phyloP scores from a whole-genome alignment of 92 coral and sea anemone species.

The Parazoanthus atlanticus region DNA sequence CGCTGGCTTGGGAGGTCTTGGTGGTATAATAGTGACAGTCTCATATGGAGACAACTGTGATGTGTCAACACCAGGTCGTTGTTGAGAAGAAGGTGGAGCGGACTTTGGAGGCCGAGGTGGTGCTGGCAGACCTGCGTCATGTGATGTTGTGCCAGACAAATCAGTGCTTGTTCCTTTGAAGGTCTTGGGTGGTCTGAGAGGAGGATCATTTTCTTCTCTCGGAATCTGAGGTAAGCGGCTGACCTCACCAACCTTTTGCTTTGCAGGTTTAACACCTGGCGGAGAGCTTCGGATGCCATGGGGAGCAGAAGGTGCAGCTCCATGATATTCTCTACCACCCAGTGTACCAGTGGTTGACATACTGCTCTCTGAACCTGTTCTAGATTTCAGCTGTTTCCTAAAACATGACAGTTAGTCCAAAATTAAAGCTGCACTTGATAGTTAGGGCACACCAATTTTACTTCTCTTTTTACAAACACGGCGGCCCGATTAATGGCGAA shows the following conservation, averaged over 20 bases:
- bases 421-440: background rate
- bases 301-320: background rate
- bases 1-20: constrained; percentile 24
- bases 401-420: background rate
- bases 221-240: background rate
- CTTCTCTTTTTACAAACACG: too few relatives aligned
- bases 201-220: constrained; percentile 25
- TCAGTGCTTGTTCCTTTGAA: background rate
- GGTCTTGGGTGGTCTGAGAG: constrained; percentile 35
- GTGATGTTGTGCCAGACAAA: background rate
- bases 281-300: background rate
- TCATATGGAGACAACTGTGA: constrained; percentile 35
- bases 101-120: constrained; percentile 48
- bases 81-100: constrained; percentile 14
- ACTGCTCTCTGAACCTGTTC: constrained; percentile 36
- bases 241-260: background rate
- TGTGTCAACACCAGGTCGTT: background rate
- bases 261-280: constrained; percentile 5
- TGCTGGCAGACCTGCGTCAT: constrained; percentile 22
- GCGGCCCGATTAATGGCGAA: too few relatives aligned
- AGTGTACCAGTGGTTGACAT: background rate
- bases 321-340: background rate
- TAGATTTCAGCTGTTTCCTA: constrained; percentile 41
- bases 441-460: too few relatives aligned
- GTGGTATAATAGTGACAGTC: constrained; percentile 8